Base-by-base conservation (phyloP, 2,888 invertebrate species). In the Ochlodes sylvanus region DNA sequence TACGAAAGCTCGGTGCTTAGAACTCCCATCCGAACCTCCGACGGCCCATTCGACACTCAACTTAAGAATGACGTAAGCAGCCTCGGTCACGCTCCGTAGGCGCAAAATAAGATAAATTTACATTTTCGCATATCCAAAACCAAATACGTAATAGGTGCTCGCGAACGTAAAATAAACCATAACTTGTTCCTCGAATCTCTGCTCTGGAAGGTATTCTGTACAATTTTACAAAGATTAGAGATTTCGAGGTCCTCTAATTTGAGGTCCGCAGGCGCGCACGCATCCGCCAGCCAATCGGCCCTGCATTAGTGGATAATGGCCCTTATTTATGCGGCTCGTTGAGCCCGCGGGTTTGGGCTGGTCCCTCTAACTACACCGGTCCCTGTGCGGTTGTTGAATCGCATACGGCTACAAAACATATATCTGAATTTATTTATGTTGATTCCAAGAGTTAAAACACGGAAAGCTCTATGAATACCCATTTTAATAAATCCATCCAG, bases 201-300 rank as follows among this genome's bases (percentile, higher is more conserved):
- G 27, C 17, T 47, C 63, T 27, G 52, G 27, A 44, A 47, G 38
- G 57, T 21, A 55, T 60, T 61, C 54, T 54, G 42, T 67, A 55
- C 54, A 67, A 67, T 67, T 61, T 67, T 55, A 61, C 61, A 44
- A 67, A 60, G 67, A 67, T 67, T 61, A 67, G 67, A 67, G 61
- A 61, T 67, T 67, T 67, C 67, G 67, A 44, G 52, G 42, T 47
- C 61, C 55, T 61, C 55, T 67, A 67, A 67, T 67, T 67, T 67
- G 55, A 55, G 47, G 42, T 32, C 67, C 66, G 66, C 60, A n/a
- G 60, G 67, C 61, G 47, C 42, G 60, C 66, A 66, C 56, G 63
- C 44, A 56, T 47, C 58, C 42, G 41, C 42, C 52, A 41, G 47
- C 41, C 41, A 61, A 61, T 61, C 19, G 55, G 67, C 12, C 58